Conservation (phyloP, 2,888 invertebrate genomes). For the Arrhopalites spinosus region DNA sequence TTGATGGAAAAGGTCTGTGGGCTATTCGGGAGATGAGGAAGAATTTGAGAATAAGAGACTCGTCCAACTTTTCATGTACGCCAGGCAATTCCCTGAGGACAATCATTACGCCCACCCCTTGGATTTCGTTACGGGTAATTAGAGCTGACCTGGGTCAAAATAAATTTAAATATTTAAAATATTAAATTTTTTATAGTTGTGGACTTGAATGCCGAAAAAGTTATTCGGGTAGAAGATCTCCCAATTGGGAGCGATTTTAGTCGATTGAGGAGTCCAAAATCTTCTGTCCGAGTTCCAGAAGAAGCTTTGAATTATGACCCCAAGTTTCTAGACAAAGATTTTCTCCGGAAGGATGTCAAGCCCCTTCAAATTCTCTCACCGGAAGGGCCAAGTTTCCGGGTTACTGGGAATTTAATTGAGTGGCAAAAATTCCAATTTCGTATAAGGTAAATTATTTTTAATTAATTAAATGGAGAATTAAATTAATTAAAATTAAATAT, state of each 20-base stretch:
- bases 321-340: slow-evolving; percentile 27
- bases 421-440: slow-evolving; percentile 55
- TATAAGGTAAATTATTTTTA: slow-evolving; percentile 38
- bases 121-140: slow-evolving; percentile 46
- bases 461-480: not conserved
- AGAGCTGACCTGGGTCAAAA: too few species aligned
- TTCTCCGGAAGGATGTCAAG: slow-evolving; percentile 44
- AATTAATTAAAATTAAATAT: too few species aligned
- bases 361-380: slow-evolving; percentile 46
- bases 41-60: slow-evolving; percentile 45
- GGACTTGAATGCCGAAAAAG: slow-evolving; percentile 44
- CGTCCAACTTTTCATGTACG: slow-evolving; percentile 52
- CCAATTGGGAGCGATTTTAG: slow-evolving; percentile 43
- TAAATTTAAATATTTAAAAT: too few species aligned
- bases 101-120: slow-evolving; percentile 54
- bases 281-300: slow-evolving; percentile 38
- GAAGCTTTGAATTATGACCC: slow-evolving; percentile 47
- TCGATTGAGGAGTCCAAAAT: slow-evolving; percentile 14
- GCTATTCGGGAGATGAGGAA: slow-evolving; percentile 47
- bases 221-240: slow-evolving; percentile 48
- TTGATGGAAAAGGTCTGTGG: slow-evolving; percentile 49
- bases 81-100: slow-evolving; percentile 43
- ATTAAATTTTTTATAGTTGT: slow-evolving; percentile 41
- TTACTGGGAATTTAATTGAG: slow-evolving; percentile 45
- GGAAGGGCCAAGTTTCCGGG: slow-evolving; percentile 50